phyloP scores from a whole-genome alignment of 1,140 invertebrate genomes.

The Pomacea maculata region DNA sequence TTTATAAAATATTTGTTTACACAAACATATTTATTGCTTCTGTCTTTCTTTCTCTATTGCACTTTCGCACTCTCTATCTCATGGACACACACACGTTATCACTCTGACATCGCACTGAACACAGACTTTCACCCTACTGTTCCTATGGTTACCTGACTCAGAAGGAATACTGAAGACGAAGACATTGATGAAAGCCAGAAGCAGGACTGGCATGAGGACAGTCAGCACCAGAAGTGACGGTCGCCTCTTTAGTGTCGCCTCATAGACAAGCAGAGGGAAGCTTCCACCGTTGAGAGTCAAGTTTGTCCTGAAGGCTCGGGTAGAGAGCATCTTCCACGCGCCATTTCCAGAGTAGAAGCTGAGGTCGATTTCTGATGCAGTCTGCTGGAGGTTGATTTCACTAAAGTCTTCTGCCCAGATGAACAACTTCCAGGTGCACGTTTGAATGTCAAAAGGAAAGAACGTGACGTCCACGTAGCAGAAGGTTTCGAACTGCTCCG shows the following conservation, averaged over 20 bases:
- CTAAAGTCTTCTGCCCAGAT: conserved; percentile 85
- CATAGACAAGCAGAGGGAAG: background rate
- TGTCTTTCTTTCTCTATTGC: no score
- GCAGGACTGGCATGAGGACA: conserved; percentile 20
- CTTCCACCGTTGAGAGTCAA: background rate
- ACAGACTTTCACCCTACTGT: no score
- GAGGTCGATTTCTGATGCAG: conserved; percentile 1
- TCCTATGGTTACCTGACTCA: conserved; percentile 15
- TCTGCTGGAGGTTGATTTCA: background rate
- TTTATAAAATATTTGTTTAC: no score
- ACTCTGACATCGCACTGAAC: no score
- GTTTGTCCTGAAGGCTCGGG: background rate
- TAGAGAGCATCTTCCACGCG: conserved; percentile 26
- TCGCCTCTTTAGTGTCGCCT: conserved; percentile 15
- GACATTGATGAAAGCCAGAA: conserved; percentile 24
- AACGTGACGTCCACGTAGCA: conserved; percentile 78
- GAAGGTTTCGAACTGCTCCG: conserved; percentile 95
- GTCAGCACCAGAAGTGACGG: conserved; percentile 15
- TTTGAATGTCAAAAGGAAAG: conserved; percentile 80
- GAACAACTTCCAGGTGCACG: conserved; percentile 95
- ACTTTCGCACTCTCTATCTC: no score
- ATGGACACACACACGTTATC: no score
- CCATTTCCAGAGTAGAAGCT: conserved; percentile 7
- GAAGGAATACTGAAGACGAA: conserved; percentile 23
- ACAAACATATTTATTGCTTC: no score